A percentile compares a stretch with the other conserved stretches of the same genome.
These are phyloP conservation scores for Leucozona laternaria DNA, from an alignment of 2,888 invertebrate genomes.

Conservation along the genomic window DNA sequence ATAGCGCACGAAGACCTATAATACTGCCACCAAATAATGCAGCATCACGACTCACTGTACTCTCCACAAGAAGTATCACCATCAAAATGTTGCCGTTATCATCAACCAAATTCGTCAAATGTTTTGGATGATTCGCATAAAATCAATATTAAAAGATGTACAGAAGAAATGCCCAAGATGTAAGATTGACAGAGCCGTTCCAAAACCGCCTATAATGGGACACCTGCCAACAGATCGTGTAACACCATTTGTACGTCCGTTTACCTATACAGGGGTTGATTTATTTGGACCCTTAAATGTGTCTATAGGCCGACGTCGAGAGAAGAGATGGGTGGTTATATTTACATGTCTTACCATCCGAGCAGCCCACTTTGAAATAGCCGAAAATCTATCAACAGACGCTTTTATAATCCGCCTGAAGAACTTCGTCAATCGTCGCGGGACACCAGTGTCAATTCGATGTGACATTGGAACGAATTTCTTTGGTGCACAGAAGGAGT, in stretches of 20 bases:
- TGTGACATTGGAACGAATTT: too few species aligned
- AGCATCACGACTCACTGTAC: neutral
- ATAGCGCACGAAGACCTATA: neutral
- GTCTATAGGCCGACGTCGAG: neutral
- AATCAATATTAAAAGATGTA: neutral
- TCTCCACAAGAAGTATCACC: neutral
- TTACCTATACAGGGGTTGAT: neutral
- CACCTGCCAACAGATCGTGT: neutral
- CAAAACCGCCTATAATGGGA: neutral
- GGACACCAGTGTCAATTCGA: too few species aligned
- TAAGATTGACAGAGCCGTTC: neutral
- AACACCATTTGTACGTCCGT: neutral
- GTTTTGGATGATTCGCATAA: neutral
- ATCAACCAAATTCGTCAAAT: neutral
- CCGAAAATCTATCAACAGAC: too few species aligned
- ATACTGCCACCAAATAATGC: neutral
- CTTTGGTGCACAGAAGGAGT: too few species aligned
- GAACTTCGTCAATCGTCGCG: too few species aligned
- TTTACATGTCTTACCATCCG: too few species aligned
- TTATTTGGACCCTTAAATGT: neutral
- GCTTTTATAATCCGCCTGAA: too few species aligned
- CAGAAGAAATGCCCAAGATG: neutral
- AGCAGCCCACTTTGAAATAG: too few species aligned
- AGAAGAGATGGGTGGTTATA: conserved; percentile 1
- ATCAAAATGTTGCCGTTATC: neutral